These are phyloP conservation scores for Orgyia antiqua DNA, from an alignment of 2,888 invertebrate species.

Conservation along the genomic window DNA sequence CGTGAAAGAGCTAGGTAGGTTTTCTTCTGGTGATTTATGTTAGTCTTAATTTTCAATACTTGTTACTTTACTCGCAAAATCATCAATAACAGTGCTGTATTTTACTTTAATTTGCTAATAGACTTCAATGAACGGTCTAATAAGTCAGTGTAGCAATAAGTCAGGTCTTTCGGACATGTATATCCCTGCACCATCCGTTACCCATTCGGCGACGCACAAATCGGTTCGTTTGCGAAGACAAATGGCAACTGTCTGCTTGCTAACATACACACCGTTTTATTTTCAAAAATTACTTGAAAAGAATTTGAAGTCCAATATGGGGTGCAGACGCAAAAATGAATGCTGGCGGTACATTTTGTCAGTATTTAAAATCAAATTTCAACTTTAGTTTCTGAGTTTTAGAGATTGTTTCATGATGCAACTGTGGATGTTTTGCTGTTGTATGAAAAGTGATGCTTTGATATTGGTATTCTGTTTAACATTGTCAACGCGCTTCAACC, in stretches of 20 bases:
- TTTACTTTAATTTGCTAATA: constrained; percentile 50
- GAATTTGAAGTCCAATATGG: constrained; percentile 59
- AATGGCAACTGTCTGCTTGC: constrained; percentile 59
- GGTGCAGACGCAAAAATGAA: constrained; percentile 31
- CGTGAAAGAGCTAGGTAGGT: no score
- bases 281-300: constrained; percentile 67
- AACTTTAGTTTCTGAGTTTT: constrained; percentile 11
- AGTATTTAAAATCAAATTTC: constrained; percentile 15
- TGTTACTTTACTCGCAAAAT: constrained; percentile 2
- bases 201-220: constrained; percentile 70
- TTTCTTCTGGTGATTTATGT: no score
- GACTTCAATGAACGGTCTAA: constrained; percentile 55
- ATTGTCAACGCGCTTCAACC: constrained; percentile 45
- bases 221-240: constrained; percentile 75
- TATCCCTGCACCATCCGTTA: constrained; percentile 56
- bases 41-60: no score
- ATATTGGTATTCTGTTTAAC: constrained; percentile 44
- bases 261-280: constrained; percentile 47
- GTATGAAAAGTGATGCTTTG: constrained; percentile 42
- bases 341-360: constrained; percentile 40
- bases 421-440: constrained; percentile 21
- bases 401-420: constrained; percentile 27
- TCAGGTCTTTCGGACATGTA: constrained; percentile 55
- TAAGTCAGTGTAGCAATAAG: constrained; percentile 58
- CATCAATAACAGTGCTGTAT: constrained; percentile 25